Evolutionary conservation across 92 coral and sea anemone genomes (phyloP), one percentile per base, ranked within the genome.

Genomic region (Porites lobata): DNA sequence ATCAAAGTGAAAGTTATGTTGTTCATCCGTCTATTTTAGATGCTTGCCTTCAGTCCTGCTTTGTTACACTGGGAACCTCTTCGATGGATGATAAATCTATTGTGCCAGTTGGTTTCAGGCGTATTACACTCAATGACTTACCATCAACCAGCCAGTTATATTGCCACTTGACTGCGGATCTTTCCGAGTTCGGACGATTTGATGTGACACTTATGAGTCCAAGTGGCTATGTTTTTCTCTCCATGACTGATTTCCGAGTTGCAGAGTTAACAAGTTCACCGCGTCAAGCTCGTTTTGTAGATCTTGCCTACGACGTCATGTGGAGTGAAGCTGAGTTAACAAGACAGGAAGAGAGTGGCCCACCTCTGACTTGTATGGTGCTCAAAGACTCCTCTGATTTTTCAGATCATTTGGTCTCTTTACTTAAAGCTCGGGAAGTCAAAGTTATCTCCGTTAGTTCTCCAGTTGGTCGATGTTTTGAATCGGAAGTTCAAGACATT

Each of bases 31-130:
- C 98, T 12, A 83, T 96, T 22, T 77, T 96, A 51, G 99, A 96
- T 76, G 96, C 99, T 2, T 96, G 99, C 67, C 88, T 96, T n/a
- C 99, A 96, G 87, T 92, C 91, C 50, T 89, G 95, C 78, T 91
- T 82, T 52, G 54, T 94, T n/a, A 89, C 89, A 19, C 54, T 77
- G 38, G 70, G 65, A 26, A 67, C 6, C 61, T 65, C 21, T 7
- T 67, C 18, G 20, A 26, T 66, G 6, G 75, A 52, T 5, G 83
- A 57, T 24, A 84, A 62, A 38, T 75, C 95, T 20, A 63, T 73
- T 29, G 92, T 92, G 26, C 88, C 95, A 22, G 89, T 89, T 32
- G 90, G 87, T 32, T 81, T 85, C 56, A 21, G 74, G 24, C 50
- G n/a, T 18, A 85, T 85, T 53, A 64, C 88, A 10, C n/a, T 85